These are phyloP conservation scores for Phania funesta DNA, from an alignment of 2,888 invertebrate genomes.

Conservation along the genomic window DNA sequence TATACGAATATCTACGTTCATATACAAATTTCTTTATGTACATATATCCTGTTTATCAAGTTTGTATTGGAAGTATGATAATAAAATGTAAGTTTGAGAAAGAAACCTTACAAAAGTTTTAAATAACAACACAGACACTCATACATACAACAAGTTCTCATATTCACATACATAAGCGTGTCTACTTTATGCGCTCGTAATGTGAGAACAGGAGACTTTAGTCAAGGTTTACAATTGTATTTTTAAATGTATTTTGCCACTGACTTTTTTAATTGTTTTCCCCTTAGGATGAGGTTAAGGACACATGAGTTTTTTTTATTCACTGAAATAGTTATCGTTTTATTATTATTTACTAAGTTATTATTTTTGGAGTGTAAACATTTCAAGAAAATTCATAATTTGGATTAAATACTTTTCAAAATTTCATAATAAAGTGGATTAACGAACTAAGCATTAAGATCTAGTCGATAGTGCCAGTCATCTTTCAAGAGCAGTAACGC, in stretches of 20 bases:
- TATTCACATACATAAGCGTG: background rate
- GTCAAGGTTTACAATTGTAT: background rate
- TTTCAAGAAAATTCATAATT: too few relatives aligned
- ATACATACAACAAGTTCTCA: slow-evolving; percentile 3
- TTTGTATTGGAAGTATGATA: background rate
- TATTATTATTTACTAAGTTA: too few relatives aligned
- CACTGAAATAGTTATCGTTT: background rate
- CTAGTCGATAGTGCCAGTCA: too few relatives aligned
- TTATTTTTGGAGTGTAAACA: too few relatives aligned
- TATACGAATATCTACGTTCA: too few relatives aligned
- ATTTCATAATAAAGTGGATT: too few relatives aligned
- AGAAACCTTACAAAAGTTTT: slow-evolving; percentile 44
- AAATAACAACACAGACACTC: slow-evolving; percentile 50
- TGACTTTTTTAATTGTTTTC: slow-evolving; percentile 24
- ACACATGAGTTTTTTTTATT: background rate
- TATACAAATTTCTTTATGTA: too few relatives aligned
- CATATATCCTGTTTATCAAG: too few relatives aligned
- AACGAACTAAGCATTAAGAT: too few relatives aligned
- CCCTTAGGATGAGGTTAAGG: background rate
- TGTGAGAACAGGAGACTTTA: background rate
- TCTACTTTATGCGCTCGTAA: background rate
- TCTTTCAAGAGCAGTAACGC: too few relatives aligned
- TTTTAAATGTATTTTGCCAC: slow-evolving; percentile 1
- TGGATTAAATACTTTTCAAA: too few relatives aligned
- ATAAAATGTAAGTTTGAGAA: slow-evolving; percentile 21